Conservation (phyloP, 2,888 invertebrate genomes). For the Reticulitermes lucifugus region DNA sequence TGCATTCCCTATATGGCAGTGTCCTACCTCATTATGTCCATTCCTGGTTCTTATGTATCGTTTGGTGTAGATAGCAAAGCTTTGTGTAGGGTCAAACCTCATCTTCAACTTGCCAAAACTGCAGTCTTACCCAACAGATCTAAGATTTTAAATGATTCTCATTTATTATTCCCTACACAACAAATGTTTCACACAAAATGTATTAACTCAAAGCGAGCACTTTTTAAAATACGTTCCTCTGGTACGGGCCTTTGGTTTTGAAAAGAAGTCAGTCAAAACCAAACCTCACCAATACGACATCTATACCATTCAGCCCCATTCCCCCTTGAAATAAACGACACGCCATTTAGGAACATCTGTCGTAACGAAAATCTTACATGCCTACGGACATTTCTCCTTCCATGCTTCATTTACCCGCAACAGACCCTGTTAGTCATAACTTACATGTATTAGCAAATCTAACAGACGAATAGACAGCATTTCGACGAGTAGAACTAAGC, state of each 20-base stretch:
- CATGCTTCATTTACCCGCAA: not conserved
- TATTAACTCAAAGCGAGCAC: not conserved
- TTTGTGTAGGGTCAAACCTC: too few relatives aligned
- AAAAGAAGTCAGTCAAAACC: not conserved
- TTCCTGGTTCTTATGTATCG: too few relatives aligned
- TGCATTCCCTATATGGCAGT: too few relatives aligned
- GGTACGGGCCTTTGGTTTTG: not conserved
- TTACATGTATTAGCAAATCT: constrained; percentile 21
- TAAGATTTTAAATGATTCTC: too few relatives aligned
- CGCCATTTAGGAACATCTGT: too few relatives aligned
- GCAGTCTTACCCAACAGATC: too few relatives aligned
- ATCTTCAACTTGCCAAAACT: too few relatives aligned
- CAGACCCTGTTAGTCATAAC: not conserved
- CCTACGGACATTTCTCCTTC: not conserved
- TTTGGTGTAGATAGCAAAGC: too few relatives aligned
- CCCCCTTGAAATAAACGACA: not conserved
- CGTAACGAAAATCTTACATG: not conserved
- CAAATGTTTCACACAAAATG: too few relatives aligned
- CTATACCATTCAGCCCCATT: too few relatives aligned
- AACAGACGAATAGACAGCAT: not conserved
- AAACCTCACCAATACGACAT: not conserved
- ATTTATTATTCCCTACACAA: too few relatives aligned
- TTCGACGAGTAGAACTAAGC: not conserved
- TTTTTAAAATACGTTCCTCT: not conserved
- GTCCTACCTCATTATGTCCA: too few relatives aligned